Evolutionary conservation across 2,113 vertebrate species (phyloP).

Genomic region (Pitta sordida): DNA sequence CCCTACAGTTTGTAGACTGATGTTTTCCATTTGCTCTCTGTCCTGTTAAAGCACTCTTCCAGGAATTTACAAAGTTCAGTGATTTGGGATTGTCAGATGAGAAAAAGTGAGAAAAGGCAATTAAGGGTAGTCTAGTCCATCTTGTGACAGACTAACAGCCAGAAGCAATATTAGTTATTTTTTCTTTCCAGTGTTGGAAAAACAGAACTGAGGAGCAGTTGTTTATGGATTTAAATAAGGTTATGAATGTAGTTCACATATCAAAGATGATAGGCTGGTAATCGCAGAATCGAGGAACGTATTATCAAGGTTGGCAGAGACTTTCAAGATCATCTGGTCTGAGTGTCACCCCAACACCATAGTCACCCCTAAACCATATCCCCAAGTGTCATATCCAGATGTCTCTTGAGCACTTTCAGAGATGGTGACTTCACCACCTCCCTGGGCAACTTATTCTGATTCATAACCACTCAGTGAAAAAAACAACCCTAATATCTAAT

Average conservation of each 20-base stretch:
- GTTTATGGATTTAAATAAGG: not conserved
- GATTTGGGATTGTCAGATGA: not conserved
- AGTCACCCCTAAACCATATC: not conserved
- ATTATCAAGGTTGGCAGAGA: not conserved
- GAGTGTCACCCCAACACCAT: not conserved
- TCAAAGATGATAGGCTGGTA: not conserved
- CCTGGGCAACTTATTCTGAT: not conserved
- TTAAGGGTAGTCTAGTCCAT: not conserved
- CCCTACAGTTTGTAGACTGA: not conserved
- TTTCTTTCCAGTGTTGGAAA: not conserved
- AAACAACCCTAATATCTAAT: not conserved
- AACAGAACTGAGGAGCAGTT: not conserved
- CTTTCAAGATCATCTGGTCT: not conserved
- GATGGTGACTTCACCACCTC: not conserved
- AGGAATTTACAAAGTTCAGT: not conserved
- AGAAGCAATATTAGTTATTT: not conserved
- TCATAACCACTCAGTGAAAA: not conserved
- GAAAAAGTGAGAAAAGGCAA: not conserved
- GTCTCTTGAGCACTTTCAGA: not conserved
- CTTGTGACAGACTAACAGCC: not conserved
- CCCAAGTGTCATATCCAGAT: not conserved
- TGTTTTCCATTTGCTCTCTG: not conserved
- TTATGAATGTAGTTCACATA: not conserved
- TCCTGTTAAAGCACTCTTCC: not conserved
- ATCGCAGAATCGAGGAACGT: not conserved